These are phyloP conservation scores for Melanotaenia nigrans DNA, from an alignment of 2,797 vertebrate genomes.

Conservation along the genomic window DNA sequence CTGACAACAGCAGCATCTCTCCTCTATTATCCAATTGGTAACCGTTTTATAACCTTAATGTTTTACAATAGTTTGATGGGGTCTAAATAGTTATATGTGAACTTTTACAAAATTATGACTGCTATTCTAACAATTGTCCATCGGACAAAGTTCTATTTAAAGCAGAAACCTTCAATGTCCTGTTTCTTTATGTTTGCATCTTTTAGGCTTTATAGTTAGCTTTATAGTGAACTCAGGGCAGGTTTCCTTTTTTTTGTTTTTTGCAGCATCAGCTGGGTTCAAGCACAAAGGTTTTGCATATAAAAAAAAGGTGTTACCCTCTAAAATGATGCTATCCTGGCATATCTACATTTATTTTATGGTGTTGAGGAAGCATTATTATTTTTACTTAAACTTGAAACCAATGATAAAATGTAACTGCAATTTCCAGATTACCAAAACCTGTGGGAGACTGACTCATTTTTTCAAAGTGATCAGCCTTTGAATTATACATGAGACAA, in stretches of 20 bases:
- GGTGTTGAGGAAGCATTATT: neutral
- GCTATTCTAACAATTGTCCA: neutral
- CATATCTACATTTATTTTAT: neutral
- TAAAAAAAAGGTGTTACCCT: neutral
- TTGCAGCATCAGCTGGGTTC: neutral
- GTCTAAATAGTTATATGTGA: neutral
- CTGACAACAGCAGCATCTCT: slow-evolving; percentile 44
- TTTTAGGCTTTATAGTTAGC: neutral
- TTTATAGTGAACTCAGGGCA: neutral
- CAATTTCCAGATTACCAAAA: neutral
- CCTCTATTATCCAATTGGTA: slow-evolving; percentile 1
- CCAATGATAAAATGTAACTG: neutral
- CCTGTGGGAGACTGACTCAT: too few species aligned
- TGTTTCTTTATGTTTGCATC: neutral
- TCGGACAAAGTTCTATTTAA: neutral
- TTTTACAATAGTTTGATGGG: neutral
- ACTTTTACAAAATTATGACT: neutral
- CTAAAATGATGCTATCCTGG: neutral
- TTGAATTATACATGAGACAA: neutral
- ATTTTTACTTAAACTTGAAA: neutral
- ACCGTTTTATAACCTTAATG: slow-evolving; percentile 7
- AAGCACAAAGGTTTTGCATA: too few species aligned
- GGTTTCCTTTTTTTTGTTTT: neutral
- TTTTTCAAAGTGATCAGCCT: neutral
- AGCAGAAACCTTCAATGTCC: neutral